A percentile compares a stretch with the other conserved stretches of the same genome.
Evolutionary conservation across 2,113 vertebrate species (phyloP).

Genomic region (Megaceryle maxima): DNA sequence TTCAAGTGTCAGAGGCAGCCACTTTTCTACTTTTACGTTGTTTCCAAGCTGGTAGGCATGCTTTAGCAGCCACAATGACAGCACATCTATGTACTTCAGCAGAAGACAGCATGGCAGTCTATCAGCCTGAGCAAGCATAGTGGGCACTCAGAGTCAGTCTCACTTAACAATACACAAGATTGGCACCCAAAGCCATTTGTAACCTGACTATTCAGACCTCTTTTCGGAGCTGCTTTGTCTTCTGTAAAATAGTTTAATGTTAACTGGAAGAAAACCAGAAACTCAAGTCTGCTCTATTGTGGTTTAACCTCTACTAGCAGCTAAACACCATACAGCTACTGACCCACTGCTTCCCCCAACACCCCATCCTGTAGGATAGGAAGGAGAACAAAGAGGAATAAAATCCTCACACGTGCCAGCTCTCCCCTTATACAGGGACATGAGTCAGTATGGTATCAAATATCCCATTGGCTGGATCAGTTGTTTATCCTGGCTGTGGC

Average conservation of each 20-base stretch:
- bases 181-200: neutral
- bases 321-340: no score
- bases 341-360: no score
- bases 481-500: no score
- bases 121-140: neutral
- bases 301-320: no score
- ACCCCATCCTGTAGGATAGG: no score
- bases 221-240: neutral
- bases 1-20: neutral
- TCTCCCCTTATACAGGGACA: no score
- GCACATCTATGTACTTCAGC: no score
- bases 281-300: neutral
- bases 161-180: neutral
- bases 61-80: neutral
- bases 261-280: neutral
- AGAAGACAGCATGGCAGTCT: neutral
- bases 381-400: no score
- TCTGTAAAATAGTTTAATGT: neutral
- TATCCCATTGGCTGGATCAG: no score
- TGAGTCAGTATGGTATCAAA: no score
- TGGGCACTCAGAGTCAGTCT: neutral
- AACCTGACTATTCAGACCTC: neutral
- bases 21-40: neutral
- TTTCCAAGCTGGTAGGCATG: neutral
- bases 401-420: no score